Percentiles rank a stretch among this genome's conserved stretches.
These are phyloP conservation scores for Lasius fuliginosus DNA, from an alignment of 2,888 invertebrate genomes.

Conservation along the genomic window DNA sequence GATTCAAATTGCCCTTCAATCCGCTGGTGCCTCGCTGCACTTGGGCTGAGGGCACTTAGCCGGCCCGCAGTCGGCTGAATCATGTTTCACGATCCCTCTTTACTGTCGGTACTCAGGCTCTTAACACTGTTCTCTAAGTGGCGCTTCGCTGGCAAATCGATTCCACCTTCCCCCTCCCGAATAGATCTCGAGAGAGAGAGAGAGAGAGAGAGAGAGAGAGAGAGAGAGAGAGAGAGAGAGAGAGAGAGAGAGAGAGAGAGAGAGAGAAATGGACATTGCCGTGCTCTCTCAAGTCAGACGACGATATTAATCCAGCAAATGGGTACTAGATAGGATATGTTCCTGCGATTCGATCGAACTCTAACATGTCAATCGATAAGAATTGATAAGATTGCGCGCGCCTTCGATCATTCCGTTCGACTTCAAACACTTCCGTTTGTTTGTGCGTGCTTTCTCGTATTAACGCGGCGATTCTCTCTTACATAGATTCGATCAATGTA, in stretches of 20 bases:
- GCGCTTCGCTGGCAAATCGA: conserved; percentile 56
- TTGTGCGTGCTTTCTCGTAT: conserved; percentile 29
- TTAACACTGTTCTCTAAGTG: conserved; percentile 58
- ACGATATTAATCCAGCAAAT: conserved; percentile 50
- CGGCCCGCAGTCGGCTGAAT: conserved; percentile 56
- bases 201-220: neutral
- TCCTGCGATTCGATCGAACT: conserved; percentile 15
- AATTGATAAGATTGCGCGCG: conserved; percentile 11
- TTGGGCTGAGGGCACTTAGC: conserved; percentile 52
- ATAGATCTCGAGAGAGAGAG: neutral
- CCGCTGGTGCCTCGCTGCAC: conserved; percentile 32
- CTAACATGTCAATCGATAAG: conserved; percentile 35
- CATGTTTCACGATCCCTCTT: conserved; percentile 57
- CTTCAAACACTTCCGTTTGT: conserved; percentile 44
- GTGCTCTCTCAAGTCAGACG: conserved; percentile 31
- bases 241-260: conserved; percentile 1
- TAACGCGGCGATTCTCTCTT: conserved; percentile 37
- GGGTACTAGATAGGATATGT: neutral
- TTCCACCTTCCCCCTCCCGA: conserved; percentile 45
- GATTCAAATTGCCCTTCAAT: conserved; percentile 59
- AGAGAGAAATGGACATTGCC: conserved; percentile 17
- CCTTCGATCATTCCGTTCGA: conserved; percentile 23
- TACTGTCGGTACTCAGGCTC: conserved; percentile 49
- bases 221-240: neutral
- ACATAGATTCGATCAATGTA: conserved; percentile 19